Conservation (phyloP, 2,113 vertebrate genomes). For the Dermatemys mawii region DNA sequence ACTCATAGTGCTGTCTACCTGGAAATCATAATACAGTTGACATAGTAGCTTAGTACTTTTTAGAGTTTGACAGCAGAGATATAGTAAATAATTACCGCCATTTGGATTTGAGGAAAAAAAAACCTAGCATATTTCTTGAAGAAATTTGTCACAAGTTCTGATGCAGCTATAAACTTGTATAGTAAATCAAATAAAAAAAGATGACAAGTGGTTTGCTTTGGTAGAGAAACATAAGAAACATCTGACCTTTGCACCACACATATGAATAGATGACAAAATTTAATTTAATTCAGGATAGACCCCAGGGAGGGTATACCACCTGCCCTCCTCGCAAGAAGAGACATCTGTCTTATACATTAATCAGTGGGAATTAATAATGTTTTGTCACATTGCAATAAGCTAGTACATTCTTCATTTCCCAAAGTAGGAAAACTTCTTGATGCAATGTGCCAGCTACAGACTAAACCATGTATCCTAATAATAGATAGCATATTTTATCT, state of each 20-base stretch:
- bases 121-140: slow-evolving; percentile 41
- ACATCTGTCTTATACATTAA: slow-evolving; percentile 12
- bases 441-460: slow-evolving; percentile 8
- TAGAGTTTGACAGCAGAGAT: neutral
- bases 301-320: neutral
- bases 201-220: slow-evolving; percentile 24
- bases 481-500: neutral
- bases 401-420: neutral
- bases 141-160: slow-evolving; percentile 18
- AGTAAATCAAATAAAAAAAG: slow-evolving; percentile 26
- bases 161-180: neutral
- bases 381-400: slow-evolving; percentile 5
- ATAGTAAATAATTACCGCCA: slow-evolving; percentile 31
- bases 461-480: neutral
- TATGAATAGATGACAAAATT: slow-evolving; percentile 37
- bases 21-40: slow-evolving; percentile 24
- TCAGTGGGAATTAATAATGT: neutral
- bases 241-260: slow-evolving; percentile 24
- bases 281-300: slow-evolving; percentile 27
- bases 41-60: neutral
- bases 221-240: slow-evolving; percentile 42
- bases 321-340: neutral
- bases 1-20: neutral
- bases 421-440: neutral
- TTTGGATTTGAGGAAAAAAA: slow-evolving; percentile 40